phyloP scores from a whole-genome alignment of 1,140 invertebrate genomes.

The Cheumatopsyche charites region DNA sequence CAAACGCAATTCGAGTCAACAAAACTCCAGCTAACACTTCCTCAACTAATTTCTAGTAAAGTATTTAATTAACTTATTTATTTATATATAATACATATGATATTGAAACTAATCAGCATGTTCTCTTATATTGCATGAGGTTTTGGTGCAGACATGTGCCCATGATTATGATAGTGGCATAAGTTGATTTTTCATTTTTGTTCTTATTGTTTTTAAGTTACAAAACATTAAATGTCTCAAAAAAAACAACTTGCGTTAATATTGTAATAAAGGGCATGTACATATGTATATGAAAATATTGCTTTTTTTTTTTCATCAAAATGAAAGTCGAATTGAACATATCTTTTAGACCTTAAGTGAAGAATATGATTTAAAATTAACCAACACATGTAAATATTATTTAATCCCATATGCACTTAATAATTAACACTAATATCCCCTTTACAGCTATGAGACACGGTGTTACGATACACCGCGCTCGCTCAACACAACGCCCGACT shows the following conservation, averaged over 20 bases:
- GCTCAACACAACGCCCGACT: slow-evolving; percentile 41
- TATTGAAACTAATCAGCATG: neutral
- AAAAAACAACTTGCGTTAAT: no score
- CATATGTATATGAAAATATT: no score
- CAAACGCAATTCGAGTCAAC: neutral
- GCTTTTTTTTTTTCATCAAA: no score
- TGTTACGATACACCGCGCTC: slow-evolving; percentile 60
- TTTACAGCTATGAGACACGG: slow-evolving; percentile 61
- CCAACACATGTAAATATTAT: slow-evolving; percentile 12
- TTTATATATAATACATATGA: neutral
- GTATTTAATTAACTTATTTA: slow-evolving; percentile 14
- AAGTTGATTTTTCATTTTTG: no score
- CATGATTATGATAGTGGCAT: no score
- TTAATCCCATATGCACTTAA: neutral
- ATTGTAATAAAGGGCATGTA: no score
- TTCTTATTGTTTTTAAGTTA: no score
- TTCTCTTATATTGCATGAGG: neutral
- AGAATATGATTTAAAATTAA: neutral
- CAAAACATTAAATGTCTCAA: no score
- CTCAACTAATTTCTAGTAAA: slow-evolving; percentile 22
- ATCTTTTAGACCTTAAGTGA: no score
- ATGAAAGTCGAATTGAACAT: no score
- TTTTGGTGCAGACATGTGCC: neutral
- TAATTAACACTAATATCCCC: slow-evolving; percentile 32
- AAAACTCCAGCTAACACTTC: slow-evolving; percentile 23